Percentiles rank a stretch among this genome's conserved stretches.
These are phyloP conservation scores for Daubentonia madagascariensis DNA, from an alignment of 2,113 vertebrate species.

Conservation along the genomic window DNA sequence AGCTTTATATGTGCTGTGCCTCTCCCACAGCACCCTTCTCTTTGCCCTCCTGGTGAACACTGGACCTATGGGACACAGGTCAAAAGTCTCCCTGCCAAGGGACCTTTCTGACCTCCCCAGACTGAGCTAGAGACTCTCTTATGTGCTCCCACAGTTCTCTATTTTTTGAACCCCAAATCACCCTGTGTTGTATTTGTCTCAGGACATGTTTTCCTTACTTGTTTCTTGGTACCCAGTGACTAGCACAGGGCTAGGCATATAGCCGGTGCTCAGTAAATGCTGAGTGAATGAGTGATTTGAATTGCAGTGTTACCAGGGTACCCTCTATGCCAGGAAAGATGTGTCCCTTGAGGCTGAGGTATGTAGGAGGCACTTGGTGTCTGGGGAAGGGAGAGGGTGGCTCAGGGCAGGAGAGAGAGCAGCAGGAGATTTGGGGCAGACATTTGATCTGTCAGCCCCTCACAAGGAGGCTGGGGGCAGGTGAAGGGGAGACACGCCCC, in stretches of 20 bases:
- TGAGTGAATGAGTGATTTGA: not conserved
- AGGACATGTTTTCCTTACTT: not conserved
- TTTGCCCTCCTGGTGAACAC: not conserved
- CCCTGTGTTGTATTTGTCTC: not conserved
- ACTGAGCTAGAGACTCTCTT: not conserved
- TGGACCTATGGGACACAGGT: not conserved
- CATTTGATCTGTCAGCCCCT: constrained; percentile 50
- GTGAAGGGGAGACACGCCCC: not conserved
- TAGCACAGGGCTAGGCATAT: not conserved
- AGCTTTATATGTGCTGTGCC: not conserved
- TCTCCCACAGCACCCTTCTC: not conserved
- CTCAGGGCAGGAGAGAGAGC: not conserved
- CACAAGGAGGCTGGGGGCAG: not conserved
- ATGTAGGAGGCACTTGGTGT: not conserved
- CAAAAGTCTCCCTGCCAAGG: not conserved
- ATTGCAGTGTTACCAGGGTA: not conserved
- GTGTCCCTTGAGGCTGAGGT: not conserved
- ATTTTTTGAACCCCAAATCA: not conserved
- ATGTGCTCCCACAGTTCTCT: not conserved
- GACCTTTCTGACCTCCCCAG: not conserved
- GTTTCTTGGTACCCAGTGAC: not conserved
- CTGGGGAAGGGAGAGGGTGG: not conserved
- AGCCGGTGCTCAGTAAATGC: not conserved
- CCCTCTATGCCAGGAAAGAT: not conserved
- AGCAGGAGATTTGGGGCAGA: constrained; percentile 11